These are phyloP conservation scores for Pantelozetes paolii DNA, from an alignment of 2,888 invertebrate genomes.

Conservation along the genomic window DNA sequence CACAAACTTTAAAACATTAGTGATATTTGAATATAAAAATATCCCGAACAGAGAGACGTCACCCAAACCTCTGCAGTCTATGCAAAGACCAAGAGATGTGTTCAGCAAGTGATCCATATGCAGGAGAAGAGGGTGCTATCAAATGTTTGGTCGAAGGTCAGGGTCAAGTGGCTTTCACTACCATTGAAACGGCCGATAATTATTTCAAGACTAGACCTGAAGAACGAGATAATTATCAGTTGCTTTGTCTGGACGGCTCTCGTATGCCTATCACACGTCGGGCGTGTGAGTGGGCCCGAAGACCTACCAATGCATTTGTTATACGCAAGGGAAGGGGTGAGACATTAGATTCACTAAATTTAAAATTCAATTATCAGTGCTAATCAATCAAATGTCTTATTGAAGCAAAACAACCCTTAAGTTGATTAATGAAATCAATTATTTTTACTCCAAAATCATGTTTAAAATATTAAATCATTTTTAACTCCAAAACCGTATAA, in stretches of 20 bases:
- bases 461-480: no score
- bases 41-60: constrained; percentile 54
- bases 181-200: constrained; percentile 71
- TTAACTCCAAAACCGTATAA: no score
- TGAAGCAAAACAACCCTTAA: no score
- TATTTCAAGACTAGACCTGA: constrained; percentile 58
- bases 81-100: constrained; percentile 59
- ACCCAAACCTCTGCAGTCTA: constrained; percentile 70
- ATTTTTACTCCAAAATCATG: no score
- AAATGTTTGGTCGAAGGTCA: constrained; percentile 73
- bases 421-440: no score
- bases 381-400: no score
- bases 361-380: no score
- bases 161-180: constrained; percentile 77
- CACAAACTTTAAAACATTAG: background rate
- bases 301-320: constrained; percentile 79
- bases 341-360: no score
- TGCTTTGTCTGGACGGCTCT: constrained; percentile 73
- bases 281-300: constrained; percentile 72
- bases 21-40: background rate
- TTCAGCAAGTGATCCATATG: constrained; percentile 74
- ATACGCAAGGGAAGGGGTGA: constrained; percentile 56
- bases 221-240: constrained; percentile 56
- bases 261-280: constrained; percentile 63
- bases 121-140: constrained; percentile 81